Evolutionary conservation across 2,888 invertebrate species (phyloP).

Genomic region (Polyommatus iphigenia): DNA sequence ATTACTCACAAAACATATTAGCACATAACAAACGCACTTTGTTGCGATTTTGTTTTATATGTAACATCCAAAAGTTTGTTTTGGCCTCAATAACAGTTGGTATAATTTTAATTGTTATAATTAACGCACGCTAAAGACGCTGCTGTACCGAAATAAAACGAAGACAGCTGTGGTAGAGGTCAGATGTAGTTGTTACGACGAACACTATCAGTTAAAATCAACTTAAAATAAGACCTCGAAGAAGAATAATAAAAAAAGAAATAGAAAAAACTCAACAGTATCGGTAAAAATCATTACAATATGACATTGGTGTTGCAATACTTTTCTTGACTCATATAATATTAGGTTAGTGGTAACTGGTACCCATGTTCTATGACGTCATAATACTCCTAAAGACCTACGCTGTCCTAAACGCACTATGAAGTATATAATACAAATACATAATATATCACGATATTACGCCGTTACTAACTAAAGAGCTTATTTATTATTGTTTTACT

Average conservation of each 20-base stretch:
- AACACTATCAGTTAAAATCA: too few relatives aligned
- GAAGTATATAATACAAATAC: background rate
- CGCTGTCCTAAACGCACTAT: background rate
- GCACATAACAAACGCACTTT: too few relatives aligned
- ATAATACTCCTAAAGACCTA: background rate
- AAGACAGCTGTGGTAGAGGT: too few relatives aligned
- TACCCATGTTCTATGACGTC: background rate
- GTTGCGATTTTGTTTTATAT: too few relatives aligned
- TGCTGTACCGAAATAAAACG: background rate
- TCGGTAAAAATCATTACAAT: background rate
- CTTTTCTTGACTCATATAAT: background rate
- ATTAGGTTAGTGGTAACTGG: background rate
- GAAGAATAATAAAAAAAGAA: too few relatives aligned
- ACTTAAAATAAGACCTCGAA: too few relatives aligned
- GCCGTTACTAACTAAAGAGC: background rate
- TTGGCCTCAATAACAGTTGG: background rate
- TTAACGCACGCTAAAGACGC: background rate
- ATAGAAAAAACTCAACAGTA: background rate
- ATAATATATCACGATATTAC: background rate
- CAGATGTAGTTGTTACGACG: too few relatives aligned
- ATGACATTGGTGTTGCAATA: background rate
- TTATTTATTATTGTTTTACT: constrained; percentile 9
- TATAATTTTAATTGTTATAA: too few relatives aligned
- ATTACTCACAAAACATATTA: too few relatives aligned
- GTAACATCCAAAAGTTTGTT: background rate